These are phyloP conservation scores for Leptopterna dolabrata DNA, from an alignment of 2,888 invertebrate genomes.

Conservation along the genomic window DNA sequence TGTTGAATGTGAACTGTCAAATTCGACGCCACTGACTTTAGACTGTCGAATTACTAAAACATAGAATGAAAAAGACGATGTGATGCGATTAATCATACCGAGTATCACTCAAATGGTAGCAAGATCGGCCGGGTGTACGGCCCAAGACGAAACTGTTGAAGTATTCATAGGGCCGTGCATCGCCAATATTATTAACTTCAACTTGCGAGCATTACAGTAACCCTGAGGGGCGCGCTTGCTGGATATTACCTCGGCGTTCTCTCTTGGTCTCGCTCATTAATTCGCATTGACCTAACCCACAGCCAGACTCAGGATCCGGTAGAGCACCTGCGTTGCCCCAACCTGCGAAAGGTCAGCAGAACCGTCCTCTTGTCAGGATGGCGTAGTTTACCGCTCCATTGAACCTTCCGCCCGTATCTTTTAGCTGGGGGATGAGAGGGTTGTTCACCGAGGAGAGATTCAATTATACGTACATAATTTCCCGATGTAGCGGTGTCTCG, in stretches of 20 bases:
- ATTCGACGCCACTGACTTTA: no score
- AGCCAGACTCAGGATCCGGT: not conserved
- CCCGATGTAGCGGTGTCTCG: not conserved
- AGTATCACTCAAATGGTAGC: no score
- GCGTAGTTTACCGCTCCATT: slow-evolving; percentile 26
- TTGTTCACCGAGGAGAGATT: not conserved
- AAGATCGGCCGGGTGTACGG: no score
- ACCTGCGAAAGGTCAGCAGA: slow-evolving; percentile 21
- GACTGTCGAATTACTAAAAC: no score
- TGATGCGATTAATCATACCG: no score
- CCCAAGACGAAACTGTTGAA: not conserved
- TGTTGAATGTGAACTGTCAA: no score
- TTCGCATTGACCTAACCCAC: not conserved
- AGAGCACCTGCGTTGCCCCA: slow-evolving; percentile 2
- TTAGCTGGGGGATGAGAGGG: not conserved
- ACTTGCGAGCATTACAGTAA: not conserved
- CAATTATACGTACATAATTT: not conserved
- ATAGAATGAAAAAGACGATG: no score
- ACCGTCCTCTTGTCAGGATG: not conserved
- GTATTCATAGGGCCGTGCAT: not conserved
- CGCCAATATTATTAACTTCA: not conserved
- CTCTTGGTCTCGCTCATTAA: not conserved
- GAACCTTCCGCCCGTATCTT: slow-evolving; percentile 23
- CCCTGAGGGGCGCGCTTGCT: not conserved
- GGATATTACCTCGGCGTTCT: not conserved